Evolutionary conservation across 2,888 invertebrate species (phyloP), one percentile per base, ranked within the genome.

Genomic region (Apamea crenata): DNA sequence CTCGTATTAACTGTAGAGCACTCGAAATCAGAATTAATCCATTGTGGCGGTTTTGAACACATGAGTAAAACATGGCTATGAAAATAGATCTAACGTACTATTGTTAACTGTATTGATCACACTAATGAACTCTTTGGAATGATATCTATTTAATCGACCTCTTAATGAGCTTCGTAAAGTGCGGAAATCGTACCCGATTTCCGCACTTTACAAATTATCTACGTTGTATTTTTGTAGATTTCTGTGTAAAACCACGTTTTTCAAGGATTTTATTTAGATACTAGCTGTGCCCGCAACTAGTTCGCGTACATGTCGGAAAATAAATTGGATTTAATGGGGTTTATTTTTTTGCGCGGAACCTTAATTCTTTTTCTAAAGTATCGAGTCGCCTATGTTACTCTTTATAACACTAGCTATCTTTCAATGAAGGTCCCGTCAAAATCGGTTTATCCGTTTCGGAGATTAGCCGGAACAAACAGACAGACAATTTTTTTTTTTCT

Each of bases 1-100:
- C 40, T 36, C 25, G 67, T 53, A 85, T 65, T 76, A 68, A 47
- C 44, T 68, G 36, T 68, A 66, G n/a, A 71, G 53, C 63, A 76
- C 66, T 74, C 16, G 65, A 76, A 76, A 81, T 81, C 74, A 72
- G 67, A 74, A 69, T 40, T 84, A 84, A 84, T 75, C 74, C 78
- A 74, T 67, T 74, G 70, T 65, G 74, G 81, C 50, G 63, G 73
- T n/a, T 74, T 74, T 44, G 21, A 65, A 74, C 59, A 71, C 77
- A 74, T 14, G 74, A 81, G 67, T 71, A 59, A 84, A 81, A 74
- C 67, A 81, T 74, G 66, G 40, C 40, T 25, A 56, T 63, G 50
- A 53, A 47, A 65, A 71, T 74, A 65, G 65, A 71, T 36, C 50
- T 56, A 47, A 44, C 76, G 47, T 80, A 73, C 32, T 56, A 36